A percentile compares a stretch with the other conserved stretches of the same genome.
Evolutionary conservation across 2,797 vertebrate species (phyloP).

Genomic region (Channa striata): DNA sequence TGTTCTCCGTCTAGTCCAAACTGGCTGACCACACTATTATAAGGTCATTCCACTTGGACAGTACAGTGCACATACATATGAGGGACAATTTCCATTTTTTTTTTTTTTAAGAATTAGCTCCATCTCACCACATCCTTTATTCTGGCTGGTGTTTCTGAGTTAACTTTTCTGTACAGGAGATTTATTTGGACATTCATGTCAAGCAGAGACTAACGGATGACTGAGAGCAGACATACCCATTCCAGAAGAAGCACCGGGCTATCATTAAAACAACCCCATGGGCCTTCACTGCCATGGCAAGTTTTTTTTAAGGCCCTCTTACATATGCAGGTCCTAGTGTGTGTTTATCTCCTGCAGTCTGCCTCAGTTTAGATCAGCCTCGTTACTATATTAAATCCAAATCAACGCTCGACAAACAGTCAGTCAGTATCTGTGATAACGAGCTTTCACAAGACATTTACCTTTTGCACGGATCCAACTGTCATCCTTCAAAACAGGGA

Average conservation of each 20-base stretch:
- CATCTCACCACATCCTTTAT: slow-evolving; percentile 44
- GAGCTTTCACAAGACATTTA: slow-evolving; percentile 54
- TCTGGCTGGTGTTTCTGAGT: slow-evolving; percentile 34
- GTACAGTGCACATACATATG: slow-evolving; percentile 7
- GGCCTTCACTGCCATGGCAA: slow-evolving; percentile 32
- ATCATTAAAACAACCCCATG: slow-evolving; percentile 41
- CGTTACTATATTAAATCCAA: slow-evolving; percentile 29
- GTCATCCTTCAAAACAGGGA: neutral
- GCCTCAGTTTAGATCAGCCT: slow-evolving; percentile 17
- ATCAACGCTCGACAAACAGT: slow-evolving; percentile 41
- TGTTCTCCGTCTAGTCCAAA: slow-evolving; percentile 43
- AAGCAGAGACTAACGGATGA: slow-evolving; percentile 62
- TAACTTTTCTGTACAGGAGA: slow-evolving; percentile 36
- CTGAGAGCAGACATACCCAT: slow-evolving; percentile 58
- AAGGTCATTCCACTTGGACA: slow-evolving; percentile 44
- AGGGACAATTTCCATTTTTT: slow-evolving; percentile 44
- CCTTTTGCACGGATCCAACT: slow-evolving; percentile 48
- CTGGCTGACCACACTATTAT: slow-evolving; percentile 34
- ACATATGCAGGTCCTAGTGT: slow-evolving; percentile 18
- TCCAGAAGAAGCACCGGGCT: slow-evolving; percentile 36
- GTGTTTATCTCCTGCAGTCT: slow-evolving; percentile 18
- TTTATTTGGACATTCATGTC: slow-evolving; percentile 65
- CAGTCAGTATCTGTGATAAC: slow-evolving; percentile 40
- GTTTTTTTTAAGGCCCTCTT: slow-evolving; percentile 35
- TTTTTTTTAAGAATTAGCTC: slow-evolving; percentile 19